Base-by-base conservation (phyloP, 2,113 vertebrate species). In the Pseudorectes ferrugineus region DNA sequence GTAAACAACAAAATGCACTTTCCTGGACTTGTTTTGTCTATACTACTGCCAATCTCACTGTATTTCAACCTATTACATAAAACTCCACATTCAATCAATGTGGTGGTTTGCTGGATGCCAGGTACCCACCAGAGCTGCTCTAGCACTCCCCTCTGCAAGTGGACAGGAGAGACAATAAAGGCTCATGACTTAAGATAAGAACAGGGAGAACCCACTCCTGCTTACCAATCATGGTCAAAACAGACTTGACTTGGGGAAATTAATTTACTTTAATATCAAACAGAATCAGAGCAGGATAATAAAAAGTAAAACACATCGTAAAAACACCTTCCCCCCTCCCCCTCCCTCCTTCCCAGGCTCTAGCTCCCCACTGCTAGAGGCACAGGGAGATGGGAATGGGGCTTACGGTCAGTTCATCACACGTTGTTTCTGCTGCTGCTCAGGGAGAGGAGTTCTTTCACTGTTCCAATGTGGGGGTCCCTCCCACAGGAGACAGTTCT, bases 351-450 rank as follows among this genome's bases (percentile, higher is more conserved):
- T 48, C 20, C 5, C 29, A 22, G 24, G 9, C 42, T 42, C 20
- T 35, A 22, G 13, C 6, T 46, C 5, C 5, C 7, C 7, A 1
- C 5, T 23, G 3, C 5, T 31, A 48, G 48, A 26, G 24, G 17
- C 31, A 28, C 35, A 54, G 49, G 29, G 16, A 63, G 29, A 29
- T 18, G 4, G 28, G 10, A 40, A 62, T 20, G 7, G 10, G 5
- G 11, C 2, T 40, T 21, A 11, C 24, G 21, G 25, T 70, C 10
- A 46, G 15, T n/a, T 61, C 10, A 54, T 78, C 40, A 25, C 13
- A 46, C 2, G 4, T 31, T 45, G 10, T 46, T 78, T 61, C 24
- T 42, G 31, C 66, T 23, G 6, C 29, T 55, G 13, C 40, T 51
- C 28, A 49, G 18, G 31, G 36, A 58, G 21, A 42, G 12, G 12